These are phyloP conservation scores for Paracyclopina nana DNA, from an alignment of 1,140 invertebrate genomes.

Conservation along the genomic window DNA sequence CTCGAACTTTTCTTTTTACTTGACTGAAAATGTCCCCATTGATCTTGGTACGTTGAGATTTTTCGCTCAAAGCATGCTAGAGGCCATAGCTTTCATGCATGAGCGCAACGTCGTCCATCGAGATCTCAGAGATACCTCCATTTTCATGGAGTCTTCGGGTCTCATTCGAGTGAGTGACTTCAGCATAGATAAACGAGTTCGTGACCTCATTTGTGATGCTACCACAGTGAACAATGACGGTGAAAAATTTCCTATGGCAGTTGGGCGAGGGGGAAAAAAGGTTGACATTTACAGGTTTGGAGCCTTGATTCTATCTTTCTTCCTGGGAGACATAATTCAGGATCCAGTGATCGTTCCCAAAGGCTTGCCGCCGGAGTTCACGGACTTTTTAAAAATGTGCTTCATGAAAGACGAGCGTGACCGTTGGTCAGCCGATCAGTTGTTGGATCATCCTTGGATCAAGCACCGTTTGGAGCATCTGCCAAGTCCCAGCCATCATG, in stretches of 20 bases:
- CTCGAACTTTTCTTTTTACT: constrained; percentile 31
- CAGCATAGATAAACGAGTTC: constrained; percentile 42
- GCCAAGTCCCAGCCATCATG: constrained; percentile 13
- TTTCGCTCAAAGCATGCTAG: constrained; percentile 40
- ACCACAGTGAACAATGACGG: constrained; percentile 21
- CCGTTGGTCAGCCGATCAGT: constrained; percentile 43
- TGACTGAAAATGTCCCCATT: constrained; percentile 33
- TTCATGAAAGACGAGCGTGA: constrained; percentile 39
- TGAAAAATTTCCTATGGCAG: constrained; percentile 29
- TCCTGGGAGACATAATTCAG: constrained; percentile 30
- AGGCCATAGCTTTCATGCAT: constrained; percentile 47
- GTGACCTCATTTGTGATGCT: constrained; percentile 28
- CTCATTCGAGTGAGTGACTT: constrained; percentile 38
- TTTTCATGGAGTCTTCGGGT: constrained; percentile 37
- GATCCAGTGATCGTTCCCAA: constrained; percentile 31
- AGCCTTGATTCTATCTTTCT: constrained; percentile 34
- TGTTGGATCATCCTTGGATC: constrained; percentile 35
- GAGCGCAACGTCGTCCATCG: constrained; percentile 55
- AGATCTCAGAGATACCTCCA: constrained; percentile 41
- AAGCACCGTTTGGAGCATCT: constrained; percentile 25
- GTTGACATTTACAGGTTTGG: constrained; percentile 47
- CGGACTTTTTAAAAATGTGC: constrained; percentile 31
- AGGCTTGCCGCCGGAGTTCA: constrained; percentile 33
- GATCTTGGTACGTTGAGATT: constrained; percentile 38
- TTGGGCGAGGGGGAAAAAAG: constrained; percentile 44